phyloP scores from a whole-genome alignment of 2,113 vertebrate species.

The Leiothrix lutea region DNA sequence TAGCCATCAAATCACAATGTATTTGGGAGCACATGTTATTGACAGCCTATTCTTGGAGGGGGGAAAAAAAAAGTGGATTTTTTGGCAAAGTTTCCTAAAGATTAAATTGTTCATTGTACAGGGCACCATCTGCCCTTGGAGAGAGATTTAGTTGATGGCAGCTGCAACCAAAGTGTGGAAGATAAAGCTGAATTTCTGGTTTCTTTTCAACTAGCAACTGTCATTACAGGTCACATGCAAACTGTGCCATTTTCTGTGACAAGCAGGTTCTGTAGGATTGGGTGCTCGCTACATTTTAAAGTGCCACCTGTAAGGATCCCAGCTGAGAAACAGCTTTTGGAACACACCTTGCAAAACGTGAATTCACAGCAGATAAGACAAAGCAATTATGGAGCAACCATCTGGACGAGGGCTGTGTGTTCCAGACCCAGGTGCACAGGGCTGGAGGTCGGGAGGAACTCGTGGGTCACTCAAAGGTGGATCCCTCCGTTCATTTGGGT shows the following conservation, averaged over 20 bases:
- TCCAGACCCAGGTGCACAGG: neutral
- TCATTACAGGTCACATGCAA: conserved; percentile 63
- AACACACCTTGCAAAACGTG: conserved; percentile 37
- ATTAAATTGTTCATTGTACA: conserved; percentile 81
- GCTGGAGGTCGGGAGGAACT: neutral
- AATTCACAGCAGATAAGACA: neutral
- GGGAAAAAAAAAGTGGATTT: conserved; percentile 42
- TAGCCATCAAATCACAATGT: conserved; percentile 62
- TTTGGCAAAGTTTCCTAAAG: conserved; percentile 78
- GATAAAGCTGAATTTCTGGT: conserved; percentile 72
- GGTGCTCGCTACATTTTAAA: conserved; percentile 46
- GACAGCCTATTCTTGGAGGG: conserved; percentile 75
- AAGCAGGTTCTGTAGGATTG: conserved; percentile 54
- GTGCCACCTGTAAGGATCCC: conserved; percentile 56
- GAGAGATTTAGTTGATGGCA: conserved; percentile 75
- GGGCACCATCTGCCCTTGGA: conserved; percentile 78
- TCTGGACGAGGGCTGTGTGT: neutral
- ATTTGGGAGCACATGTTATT: conserved; percentile 74
- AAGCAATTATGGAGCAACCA: neutral
- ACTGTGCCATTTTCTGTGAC: conserved; percentile 66
- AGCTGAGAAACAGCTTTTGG: conserved; percentile 13
- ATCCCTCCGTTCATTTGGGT: neutral
- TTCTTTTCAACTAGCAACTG: conserved; percentile 58
- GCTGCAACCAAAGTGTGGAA: conserved; percentile 66
- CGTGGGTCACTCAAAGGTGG: neutral